Conservation (phyloP, 1,140 invertebrate genomes). For the Telenomus remus region DNA sequence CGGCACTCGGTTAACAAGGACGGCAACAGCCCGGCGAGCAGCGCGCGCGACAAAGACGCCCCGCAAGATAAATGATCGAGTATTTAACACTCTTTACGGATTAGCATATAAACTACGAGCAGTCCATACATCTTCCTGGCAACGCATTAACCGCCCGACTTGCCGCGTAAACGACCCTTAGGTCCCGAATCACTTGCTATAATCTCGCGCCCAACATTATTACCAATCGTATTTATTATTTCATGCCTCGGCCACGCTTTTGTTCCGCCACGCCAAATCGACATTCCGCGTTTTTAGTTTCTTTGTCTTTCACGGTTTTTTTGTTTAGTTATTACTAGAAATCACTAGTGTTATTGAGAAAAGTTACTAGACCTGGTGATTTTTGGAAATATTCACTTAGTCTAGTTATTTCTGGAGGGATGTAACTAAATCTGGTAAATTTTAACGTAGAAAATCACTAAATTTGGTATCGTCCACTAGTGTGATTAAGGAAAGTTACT, state of each 20-base stretch:
- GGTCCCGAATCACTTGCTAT: slow-evolving; percentile 35
- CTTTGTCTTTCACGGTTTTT: not conserved
- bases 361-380: too few species aligned
- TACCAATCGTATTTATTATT: slow-evolving; percentile 56
- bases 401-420: too few species aligned
- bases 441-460: too few species aligned
- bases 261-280: slow-evolving; percentile 6
- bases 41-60: slow-evolving; percentile 17
- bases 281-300: not conserved
- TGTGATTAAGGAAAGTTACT: too few species aligned
- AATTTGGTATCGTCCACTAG: too few species aligned
- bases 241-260: slow-evolving; percentile 8
- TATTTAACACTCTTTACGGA: slow-evolving; percentile 77
- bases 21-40: slow-evolving; percentile 9
- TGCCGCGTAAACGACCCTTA: slow-evolving; percentile 64
- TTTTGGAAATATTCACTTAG: too few species aligned
- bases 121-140: slow-evolving; percentile 76
- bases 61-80: slow-evolving; percentile 76
- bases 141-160: slow-evolving; percentile 73
- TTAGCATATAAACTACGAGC: slow-evolving; percentile 77
- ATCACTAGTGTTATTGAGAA: too few species aligned
- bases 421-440: too few species aligned
- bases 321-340: too few species aligned
- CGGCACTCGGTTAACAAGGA: slow-evolving; percentile 35
- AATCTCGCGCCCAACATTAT: slow-evolving; percentile 31